phyloP scores from a whole-genome alignment of 2,113 vertebrate species.

The Opisthocomus hoazin region DNA sequence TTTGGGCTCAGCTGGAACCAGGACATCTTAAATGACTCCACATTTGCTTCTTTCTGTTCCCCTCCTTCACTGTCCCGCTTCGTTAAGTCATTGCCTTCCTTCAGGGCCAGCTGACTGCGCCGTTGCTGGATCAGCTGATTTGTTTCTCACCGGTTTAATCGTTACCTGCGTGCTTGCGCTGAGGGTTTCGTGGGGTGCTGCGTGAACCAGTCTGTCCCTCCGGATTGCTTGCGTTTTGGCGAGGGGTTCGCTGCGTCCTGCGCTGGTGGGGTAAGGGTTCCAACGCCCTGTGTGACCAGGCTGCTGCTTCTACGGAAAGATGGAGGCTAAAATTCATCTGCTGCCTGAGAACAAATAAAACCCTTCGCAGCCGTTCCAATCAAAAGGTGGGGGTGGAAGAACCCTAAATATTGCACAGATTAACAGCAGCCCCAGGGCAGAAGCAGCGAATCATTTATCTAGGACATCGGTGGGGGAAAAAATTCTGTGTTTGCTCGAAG shows the following conservation, averaged over 20 bases:
- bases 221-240: not conserved
- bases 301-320: not conserved
- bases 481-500: not conserved
- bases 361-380: not conserved
- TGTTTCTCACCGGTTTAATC: not conserved
- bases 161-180: not conserved
- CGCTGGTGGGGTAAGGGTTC: not conserved
- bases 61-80: not conserved
- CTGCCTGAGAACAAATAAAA: not conserved
- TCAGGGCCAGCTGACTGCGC: not conserved
- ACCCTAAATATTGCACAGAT: not conserved
- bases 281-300: not conserved
- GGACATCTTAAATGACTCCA: not conserved
- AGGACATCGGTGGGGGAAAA: not conserved
- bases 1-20: not conserved
- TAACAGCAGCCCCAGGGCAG: not conserved
- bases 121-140: not conserved
- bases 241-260: fast-evolving
- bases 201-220: not conserved
- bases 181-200: not conserved
- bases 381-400: not conserved
- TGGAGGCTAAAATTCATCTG: not conserved
- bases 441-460: not conserved
- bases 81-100: not conserved
- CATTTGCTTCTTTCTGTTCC: not conserved